phyloP scores from a whole-genome alignment of 2,797 vertebrate genomes.

The Microtus agrestis region DNA sequence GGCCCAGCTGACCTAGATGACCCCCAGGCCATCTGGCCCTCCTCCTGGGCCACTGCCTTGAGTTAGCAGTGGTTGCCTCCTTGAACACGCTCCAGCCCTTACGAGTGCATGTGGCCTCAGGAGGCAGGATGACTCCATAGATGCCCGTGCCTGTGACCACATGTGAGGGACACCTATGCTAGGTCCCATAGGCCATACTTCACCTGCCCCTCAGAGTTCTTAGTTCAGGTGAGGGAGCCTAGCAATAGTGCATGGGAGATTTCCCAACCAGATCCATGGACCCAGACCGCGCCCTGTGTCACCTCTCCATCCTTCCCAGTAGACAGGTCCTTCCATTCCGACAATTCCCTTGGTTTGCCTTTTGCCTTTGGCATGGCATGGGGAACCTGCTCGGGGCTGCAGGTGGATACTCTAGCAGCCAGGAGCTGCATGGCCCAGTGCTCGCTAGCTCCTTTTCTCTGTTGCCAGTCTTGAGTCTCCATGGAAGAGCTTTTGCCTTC shows the following conservation, averaged over 20 bases:
- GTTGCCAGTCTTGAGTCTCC: not conserved
- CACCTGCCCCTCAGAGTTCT: not conserved
- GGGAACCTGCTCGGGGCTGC: not conserved
- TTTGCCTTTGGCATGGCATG: too few relatives aligned
- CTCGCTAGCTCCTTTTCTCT: not conserved
- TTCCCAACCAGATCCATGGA: fast-evolving
- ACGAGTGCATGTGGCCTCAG: not conserved
- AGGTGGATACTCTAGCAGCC: fast-evolving
- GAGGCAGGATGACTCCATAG: not conserved
- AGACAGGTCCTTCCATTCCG: not conserved
- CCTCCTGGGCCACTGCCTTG: not conserved
- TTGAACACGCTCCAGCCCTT: not conserved
- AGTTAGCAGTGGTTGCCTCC: not conserved
- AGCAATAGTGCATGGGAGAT: not conserved
- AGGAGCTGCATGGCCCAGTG: not conserved
- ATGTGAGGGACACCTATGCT: fast-evolving
- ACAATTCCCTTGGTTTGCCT: too few relatives aligned
- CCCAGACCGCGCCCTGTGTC: not conserved
- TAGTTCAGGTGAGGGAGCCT: not conserved
- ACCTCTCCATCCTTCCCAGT: not conserved
- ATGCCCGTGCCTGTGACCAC: too few relatives aligned
- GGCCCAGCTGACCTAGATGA: not conserved
- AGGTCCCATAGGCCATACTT: not conserved
- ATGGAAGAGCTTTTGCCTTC: not conserved
- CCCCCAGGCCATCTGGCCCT: not conserved